These are phyloP conservation scores for Bubo bubo DNA, from an alignment of 2,113 vertebrate species.

Conservation along the genomic window DNA sequence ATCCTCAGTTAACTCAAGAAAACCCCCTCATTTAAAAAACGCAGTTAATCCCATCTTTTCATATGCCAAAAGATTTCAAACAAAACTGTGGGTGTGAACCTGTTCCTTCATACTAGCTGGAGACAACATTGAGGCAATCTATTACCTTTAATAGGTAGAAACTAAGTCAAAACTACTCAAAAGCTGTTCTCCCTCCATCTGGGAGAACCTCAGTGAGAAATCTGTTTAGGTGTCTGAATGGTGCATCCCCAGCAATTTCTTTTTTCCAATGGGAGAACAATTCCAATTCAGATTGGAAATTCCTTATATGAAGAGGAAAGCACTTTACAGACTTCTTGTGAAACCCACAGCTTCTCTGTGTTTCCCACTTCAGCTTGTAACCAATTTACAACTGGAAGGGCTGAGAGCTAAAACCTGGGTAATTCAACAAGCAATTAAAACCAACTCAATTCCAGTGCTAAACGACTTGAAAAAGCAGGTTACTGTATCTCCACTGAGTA, in stretches of 20 bases:
- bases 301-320: not conserved
- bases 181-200: not conserved
- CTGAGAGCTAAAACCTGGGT: not conserved
- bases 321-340: not conserved
- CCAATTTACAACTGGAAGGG: not conserved
- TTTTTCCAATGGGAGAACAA: not conserved
- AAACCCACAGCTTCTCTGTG: not conserved
- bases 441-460: not conserved
- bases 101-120: not conserved
- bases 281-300: not conserved
- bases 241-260: not conserved
- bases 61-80: not conserved
- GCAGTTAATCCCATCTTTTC: not conserved
- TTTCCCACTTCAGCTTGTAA: not conserved
- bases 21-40: not conserved
- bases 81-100: not conserved
- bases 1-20: not conserved
- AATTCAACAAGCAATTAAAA: slow-evolving; percentile 49
- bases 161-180: not conserved
- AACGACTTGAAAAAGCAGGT: not conserved
- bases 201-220: not conserved
- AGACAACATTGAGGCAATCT: not conserved
- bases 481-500: not conserved
- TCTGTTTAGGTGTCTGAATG: not conserved
- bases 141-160: not conserved